Conservation (phyloP, 2,113 vertebrate genomes). For the Aplodontia rufa region DNA sequence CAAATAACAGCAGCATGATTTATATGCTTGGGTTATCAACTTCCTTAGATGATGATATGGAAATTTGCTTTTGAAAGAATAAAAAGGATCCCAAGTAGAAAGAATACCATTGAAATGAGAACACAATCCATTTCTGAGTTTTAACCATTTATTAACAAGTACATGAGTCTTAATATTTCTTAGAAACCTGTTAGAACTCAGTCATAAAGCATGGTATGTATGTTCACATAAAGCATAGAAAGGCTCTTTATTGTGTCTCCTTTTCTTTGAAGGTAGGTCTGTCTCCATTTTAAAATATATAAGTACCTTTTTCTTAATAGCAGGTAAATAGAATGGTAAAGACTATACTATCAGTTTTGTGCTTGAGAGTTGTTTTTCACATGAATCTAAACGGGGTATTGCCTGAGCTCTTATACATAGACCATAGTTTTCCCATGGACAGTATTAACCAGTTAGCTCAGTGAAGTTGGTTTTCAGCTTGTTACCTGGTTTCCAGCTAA, state of each 20-base stretch:
- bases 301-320: slow-evolving; percentile 3
- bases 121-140: neutral
- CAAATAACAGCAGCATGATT: neutral
- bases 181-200: neutral
- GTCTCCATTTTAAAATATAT: neutral
- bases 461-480: neutral
- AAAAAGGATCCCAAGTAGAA: neutral
- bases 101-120: neutral
- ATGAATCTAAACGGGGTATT: neutral
- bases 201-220: neutral
- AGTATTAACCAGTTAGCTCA: neutral
- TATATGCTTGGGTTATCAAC: neutral
- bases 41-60: neutral
- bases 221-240: neutral
- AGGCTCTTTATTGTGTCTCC: neutral
- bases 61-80: slow-evolving; percentile 47
- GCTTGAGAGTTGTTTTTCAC: neutral
- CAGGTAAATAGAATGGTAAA: neutral
- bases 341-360: neutral
- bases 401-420: neutral
- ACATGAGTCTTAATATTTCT: neutral
- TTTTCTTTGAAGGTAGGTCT: neutral
- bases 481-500: neutral
- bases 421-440: neutral
- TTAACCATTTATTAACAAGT: neutral